A percentile compares a stretch with the other conserved stretches of the same genome.
These are phyloP conservation scores for Volucella bombylans DNA, from an alignment of 2,888 invertebrate genomes.

Conservation along the genomic window DNA sequence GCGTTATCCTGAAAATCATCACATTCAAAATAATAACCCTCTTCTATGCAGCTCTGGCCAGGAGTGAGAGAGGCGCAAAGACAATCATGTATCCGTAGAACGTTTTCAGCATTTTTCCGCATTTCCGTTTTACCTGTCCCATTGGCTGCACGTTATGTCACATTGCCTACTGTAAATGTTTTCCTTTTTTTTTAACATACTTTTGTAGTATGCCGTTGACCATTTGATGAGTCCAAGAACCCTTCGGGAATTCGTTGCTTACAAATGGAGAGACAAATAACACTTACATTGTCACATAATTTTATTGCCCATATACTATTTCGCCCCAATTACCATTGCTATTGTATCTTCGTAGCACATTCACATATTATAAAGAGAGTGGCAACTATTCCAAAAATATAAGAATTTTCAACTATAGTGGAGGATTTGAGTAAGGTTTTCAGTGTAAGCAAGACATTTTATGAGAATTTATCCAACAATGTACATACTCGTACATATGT, in stretches of 20 bases:
- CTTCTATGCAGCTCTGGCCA: neutral
- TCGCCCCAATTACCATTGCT: constrained; percentile 29
- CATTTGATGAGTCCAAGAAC: constrained; percentile 66
- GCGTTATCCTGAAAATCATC: constrained; percentile 1
- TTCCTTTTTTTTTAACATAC: neutral
- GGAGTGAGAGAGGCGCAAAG: neutral
- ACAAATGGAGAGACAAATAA: constrained; percentile 27
- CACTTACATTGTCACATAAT: constrained; percentile 38
- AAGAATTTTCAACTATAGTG: no score
- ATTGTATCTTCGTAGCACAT: neutral
- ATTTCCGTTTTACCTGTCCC: constrained; percentile 4
- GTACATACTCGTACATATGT: no score
- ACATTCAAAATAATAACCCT: constrained; percentile 49
- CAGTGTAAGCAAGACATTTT: no score
- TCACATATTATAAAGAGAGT: neutral
- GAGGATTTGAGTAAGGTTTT: no score
- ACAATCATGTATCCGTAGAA: constrained; percentile 3
- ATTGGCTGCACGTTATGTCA: constrained; percentile 10
- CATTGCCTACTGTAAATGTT: constrained; percentile 3
- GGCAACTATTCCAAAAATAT: constrained; percentile 1
- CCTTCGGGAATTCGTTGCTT: constrained; percentile 41
- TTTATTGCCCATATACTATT: constrained; percentile 4
- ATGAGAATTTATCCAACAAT: no score
- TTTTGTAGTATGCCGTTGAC: constrained; percentile 47
- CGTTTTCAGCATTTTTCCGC: constrained; percentile 13